These are phyloP conservation scores for Limnephilus lunatus DNA, from an alignment of 2,888 invertebrate genomes.

Conservation along the genomic window DNA sequence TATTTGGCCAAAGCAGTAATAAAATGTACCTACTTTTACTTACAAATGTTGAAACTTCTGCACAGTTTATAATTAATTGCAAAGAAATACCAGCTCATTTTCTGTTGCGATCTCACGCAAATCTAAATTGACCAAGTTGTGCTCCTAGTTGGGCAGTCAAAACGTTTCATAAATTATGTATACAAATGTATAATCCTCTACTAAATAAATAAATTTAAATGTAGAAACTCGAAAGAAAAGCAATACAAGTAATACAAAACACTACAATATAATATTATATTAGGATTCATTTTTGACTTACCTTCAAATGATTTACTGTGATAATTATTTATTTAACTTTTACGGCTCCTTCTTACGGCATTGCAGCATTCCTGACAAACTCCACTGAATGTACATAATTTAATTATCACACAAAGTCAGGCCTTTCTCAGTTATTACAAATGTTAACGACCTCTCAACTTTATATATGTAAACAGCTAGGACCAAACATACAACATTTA, in stretches of 20 bases:
- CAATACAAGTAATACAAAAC: background rate
- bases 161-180: too few relatives aligned
- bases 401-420: background rate
- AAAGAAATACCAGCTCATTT: background rate
- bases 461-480: background rate
- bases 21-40: too few relatives aligned
- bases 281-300: background rate
- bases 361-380: constrained; percentile 33
- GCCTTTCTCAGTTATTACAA: background rate
- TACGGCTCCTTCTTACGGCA: background rate
- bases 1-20: too few relatives aligned
- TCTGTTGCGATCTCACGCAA: background rate
- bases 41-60: background rate
- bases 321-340: background rate
- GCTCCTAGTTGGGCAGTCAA: too few relatives aligned
- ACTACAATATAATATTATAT: background rate
- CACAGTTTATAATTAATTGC: background rate
- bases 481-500: background rate
- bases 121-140: background rate
- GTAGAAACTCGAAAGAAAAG: background rate
- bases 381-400: background rate
- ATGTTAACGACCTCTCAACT: background rate
- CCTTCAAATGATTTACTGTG: background rate
- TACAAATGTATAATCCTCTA: too few relatives aligned
- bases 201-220: too few relatives aligned